phyloP scores from a whole-genome alignment of 2,113 vertebrate genomes.

The Abramis brama region DNA sequence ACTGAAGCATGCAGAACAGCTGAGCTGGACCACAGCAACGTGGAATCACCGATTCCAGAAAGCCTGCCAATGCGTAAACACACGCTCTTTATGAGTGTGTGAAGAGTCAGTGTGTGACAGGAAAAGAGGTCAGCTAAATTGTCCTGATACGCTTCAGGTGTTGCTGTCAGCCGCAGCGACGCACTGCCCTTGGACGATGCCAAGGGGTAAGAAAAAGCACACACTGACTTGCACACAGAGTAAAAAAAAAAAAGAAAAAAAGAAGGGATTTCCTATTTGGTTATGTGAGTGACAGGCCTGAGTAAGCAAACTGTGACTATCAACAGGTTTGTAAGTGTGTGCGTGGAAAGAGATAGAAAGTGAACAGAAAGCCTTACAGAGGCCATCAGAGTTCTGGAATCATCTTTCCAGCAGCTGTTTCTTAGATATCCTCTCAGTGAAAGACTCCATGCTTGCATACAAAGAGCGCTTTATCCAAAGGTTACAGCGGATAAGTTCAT shows the following conservation, averaged over 20 bases:
- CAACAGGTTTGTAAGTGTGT: constrained; percentile 24
- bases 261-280: constrained; percentile 11
- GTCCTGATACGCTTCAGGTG: constrained; percentile 23
- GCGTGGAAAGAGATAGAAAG: background rate
- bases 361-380: background rate
- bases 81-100: constrained; percentile 28
- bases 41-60: constrained; percentile 43
- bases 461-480: constrained; percentile 50
- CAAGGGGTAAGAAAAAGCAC: background rate
- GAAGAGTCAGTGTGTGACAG: constrained; percentile 35
- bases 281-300: constrained; percentile 9
- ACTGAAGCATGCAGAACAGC: constrained; percentile 32
- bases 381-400: background rate
- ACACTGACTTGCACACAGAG: background rate
- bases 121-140: constrained; percentile 18
- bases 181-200: background rate
- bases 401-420: constrained; percentile 33
- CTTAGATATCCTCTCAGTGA: constrained; percentile 19
- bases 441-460: constrained; percentile 41
- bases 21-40: constrained; percentile 2
- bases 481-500: constrained; percentile 28
- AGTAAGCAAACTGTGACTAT: background rate
- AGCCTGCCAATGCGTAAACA: constrained; percentile 31
- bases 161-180: constrained; percentile 8
- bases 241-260: background rate